Evolutionary conservation across 1,140 invertebrate genomes (phyloP).

Genomic region (Calliphora vicina): DNA sequence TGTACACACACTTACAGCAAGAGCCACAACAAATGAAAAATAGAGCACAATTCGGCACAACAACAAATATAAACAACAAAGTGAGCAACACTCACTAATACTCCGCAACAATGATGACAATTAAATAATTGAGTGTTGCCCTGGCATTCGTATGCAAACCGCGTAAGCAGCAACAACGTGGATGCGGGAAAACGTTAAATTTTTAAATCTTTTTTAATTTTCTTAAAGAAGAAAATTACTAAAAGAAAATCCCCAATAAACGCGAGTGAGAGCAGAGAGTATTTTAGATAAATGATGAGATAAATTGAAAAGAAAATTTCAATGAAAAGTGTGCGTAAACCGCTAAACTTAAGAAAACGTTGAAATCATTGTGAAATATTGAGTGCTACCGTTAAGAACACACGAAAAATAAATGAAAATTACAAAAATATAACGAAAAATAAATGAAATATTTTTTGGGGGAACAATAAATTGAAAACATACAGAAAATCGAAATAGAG

Average conservation of each 20-base stretch:
- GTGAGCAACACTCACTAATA: neutral
- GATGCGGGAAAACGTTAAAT: conserved; percentile 14
- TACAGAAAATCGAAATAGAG: neutral
- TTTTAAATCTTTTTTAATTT: neutral
- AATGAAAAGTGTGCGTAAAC: conserved; percentile 1
- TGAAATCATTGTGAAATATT: conserved; percentile 10
- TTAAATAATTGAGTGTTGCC: neutral
- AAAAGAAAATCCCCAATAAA: neutral
- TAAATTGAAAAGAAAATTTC: neutral
- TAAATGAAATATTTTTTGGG: neutral
- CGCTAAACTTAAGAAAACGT: neutral
- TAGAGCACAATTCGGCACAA: neutral
- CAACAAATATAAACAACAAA: no score
- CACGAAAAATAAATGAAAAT: neutral
- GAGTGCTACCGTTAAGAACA: neutral
- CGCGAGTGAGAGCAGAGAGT: neutral
- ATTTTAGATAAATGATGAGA: neutral
- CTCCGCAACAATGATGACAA: neutral
- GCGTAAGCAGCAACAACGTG: conserved; percentile 25
- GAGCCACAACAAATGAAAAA: neutral
- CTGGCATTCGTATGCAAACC: neutral
- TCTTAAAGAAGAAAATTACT: neutral
- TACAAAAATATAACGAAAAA: neutral
- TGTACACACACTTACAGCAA: neutral
- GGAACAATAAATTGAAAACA: neutral